Evolutionary conservation across 2,113 vertebrate species (phyloP), one percentile per base, ranked within the genome.

Genomic region (Paramisgurnus dabryanus): DNA sequence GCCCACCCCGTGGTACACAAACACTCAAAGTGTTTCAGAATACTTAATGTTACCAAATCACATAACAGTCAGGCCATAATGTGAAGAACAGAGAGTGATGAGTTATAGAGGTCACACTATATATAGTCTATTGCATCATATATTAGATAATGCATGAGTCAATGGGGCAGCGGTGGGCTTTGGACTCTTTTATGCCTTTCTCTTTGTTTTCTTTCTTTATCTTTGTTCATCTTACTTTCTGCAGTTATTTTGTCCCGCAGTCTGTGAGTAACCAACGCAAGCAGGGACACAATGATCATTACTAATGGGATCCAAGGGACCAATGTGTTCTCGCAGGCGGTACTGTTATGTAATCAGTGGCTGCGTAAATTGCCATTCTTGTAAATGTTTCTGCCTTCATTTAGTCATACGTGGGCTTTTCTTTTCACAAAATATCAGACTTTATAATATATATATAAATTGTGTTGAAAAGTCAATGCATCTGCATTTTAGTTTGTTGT

Each of bases 111-210:
- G 72, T 79, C 73, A 69, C 47, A 18, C 65, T 77, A 66, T 83
- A 80, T 74, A 63, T 69, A 45, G 84, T 45, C 10, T 43, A 55
- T 69, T 83, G 77, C 76, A 67, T 82, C 76, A 78, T 72, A 66
- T 72, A 79, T 85, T 82, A 74, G 58, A 69, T 85, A 80, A 82
- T 75, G 45, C 43, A 45, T 45, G 63, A 45, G 27, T 80, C 18
- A 0, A 9, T 10, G 50, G 70, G 64, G 79, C 64, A 41, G 13
- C 71, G 57, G 78, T 39, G 78, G 50, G 40, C 63, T 58, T 34
- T 17, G 55, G 55, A 58, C 17, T 7, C 55, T 69, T 73, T 83
- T 77, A 72, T 67, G 53, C 8, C 6, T 3, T 71, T 27, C 49
- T 40, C 22, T 76, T 13, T 8, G 12, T 34, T 66, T 40, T 65